Percentiles rank a stretch among this genome's conserved stretches.
phyloP scores from a whole-genome alignment of 2,113 vertebrate genomes.

The Tragulus kanchil region DNA sequence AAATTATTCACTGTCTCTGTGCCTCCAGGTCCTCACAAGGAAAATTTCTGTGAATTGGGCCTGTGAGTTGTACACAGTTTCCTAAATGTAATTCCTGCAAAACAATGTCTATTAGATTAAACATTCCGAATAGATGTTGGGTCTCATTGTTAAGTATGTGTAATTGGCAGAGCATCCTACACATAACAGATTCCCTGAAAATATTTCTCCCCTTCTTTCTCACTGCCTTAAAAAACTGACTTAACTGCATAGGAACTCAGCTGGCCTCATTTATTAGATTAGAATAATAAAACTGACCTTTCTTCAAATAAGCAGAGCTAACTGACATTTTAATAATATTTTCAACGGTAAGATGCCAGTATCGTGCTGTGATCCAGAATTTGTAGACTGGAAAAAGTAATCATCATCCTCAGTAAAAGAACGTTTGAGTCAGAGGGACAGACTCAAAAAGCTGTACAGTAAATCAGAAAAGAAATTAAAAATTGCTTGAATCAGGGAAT shows the following conservation, averaged over 20 bases:
- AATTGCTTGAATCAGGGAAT: background rate
- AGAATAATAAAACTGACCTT: slow-evolving; percentile 58
- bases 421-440: background rate
- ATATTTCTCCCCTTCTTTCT: background rate
- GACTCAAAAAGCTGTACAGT: background rate
- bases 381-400: background rate
- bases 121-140: background rate
- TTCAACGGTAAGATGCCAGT: background rate
- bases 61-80: background rate
- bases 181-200: background rate
- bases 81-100: background rate
- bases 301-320: slow-evolving; percentile 41
- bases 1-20: background rate
- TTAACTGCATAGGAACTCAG: background rate
- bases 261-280: slow-evolving; percentile 44
- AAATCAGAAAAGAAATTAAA: background rate
- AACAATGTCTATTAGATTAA: background rate
- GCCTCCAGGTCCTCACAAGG: background rate
- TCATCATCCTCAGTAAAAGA: background rate
- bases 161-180: too few species aligned
- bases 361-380: background rate
- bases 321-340: slow-evolving; percentile 55
- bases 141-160: background rate
- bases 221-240: background rate
- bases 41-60: background rate